Evolutionary conservation across 2,797 vertebrate genomes (phyloP).

Genomic region (Cuniculus paca): DNA sequence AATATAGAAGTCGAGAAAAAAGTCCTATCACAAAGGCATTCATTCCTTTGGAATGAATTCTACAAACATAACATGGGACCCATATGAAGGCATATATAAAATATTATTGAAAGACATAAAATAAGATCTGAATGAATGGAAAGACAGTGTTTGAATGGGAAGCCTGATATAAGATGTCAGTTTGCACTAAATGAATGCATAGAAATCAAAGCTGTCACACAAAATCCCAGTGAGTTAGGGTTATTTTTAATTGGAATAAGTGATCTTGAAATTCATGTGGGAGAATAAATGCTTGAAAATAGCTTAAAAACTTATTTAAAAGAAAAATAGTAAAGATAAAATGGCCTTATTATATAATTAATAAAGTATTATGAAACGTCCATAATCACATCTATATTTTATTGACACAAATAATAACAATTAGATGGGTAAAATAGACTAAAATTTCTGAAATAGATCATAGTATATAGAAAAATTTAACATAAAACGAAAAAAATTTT

Average conservation of each 20-base stretch:
- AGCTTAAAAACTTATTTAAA: conserved; percentile 8
- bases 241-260: conserved; percentile 48
- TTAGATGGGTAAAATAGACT: background rate
- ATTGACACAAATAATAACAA: conserved; percentile 48
- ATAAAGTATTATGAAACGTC: background rate
- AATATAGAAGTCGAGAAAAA: conserved; percentile 22
- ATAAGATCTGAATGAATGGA: background rate
- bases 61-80: background rate
- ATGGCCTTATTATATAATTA: background rate
- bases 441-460: conserved; percentile 62
- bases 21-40: background rate
- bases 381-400: background rate
- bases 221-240: background rate
- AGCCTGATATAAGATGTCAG: background rate
- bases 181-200: background rate
- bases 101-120: background rate
- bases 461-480: conserved; percentile 47
- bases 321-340: background rate
- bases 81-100: background rate
- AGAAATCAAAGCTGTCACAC: conserved; percentile 16
- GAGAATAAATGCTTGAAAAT: conserved; percentile 47
- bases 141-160: background rate
- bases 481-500: conserved; percentile 43
- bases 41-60: conserved; percentile 11
- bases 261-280: conserved; percentile 14